Evolutionary conservation across 2,797 vertebrate species (phyloP).

Genomic region (Heliangelus exortis): DNA sequence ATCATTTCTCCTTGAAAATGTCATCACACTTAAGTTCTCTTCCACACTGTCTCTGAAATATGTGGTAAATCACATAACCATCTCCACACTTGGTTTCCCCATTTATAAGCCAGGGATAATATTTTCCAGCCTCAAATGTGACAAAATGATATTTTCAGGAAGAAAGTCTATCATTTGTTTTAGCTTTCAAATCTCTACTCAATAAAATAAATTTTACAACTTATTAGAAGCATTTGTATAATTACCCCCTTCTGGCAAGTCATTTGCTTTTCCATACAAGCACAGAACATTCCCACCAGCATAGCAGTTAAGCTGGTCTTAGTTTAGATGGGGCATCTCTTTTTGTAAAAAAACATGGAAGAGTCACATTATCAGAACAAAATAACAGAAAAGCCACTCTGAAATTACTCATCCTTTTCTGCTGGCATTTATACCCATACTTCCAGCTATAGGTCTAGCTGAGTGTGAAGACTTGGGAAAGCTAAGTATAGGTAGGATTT

Average conservation of each 20-base stretch:
- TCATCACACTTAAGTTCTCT: background rate
- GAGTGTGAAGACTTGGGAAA: background rate
- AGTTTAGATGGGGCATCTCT: background rate
- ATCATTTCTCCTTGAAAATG: background rate
- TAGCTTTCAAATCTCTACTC: background rate
- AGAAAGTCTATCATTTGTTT: background rate
- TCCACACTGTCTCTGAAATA: background rate
- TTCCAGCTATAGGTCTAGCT: background rate
- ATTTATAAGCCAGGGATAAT: background rate
- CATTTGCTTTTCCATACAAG: background rate
- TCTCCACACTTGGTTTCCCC: background rate
- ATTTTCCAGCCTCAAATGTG: background rate
- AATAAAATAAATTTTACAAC: background rate
- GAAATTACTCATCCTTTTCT: background rate
- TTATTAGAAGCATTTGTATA: background rate
- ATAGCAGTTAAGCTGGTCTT: background rate
- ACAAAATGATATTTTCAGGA: background rate
- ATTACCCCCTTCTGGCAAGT: background rate
- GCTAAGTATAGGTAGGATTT: background rate
- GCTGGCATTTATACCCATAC: background rate
- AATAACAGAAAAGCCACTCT: background rate
- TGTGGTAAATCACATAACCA: background rate
- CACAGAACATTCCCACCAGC: background rate
- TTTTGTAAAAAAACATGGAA: background rate
- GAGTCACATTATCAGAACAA: background rate